These are phyloP conservation scores for Sarcophaga bullata DNA, from an alignment of 1,140 invertebrate species.

Conservation along the genomic window DNA sequence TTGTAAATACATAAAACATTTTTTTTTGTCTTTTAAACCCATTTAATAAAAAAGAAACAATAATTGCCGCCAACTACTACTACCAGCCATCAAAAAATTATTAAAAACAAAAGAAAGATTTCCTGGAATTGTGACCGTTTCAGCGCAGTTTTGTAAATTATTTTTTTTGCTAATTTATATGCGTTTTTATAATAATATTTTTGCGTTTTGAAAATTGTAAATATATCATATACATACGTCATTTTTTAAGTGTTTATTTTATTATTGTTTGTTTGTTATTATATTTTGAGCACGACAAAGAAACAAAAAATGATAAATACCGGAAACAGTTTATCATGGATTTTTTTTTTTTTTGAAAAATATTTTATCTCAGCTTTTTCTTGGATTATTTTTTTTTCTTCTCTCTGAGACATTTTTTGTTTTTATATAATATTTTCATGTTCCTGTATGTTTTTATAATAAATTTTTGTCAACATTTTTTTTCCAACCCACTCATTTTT, in stretches of 20 bases:
- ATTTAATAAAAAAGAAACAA: neutral
- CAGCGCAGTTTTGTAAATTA: conserved; percentile 15
- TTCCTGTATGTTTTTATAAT: neutral
- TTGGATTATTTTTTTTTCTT: neutral
- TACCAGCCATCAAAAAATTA: conserved; percentile 1
- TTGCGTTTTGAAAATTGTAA: neutral
- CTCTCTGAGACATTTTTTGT: neutral
- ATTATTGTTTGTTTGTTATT: too few species aligned
- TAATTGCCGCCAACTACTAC: conserved; percentile 3
- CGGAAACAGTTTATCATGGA: neutral
- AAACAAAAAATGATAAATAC: neutral
- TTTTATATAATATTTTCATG: neutral
- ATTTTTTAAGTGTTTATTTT: neutral
- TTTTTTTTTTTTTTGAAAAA: neutral
- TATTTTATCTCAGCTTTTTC: neutral
- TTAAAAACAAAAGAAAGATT: neutral
- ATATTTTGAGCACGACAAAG: too few species aligned
- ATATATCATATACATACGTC: neutral
- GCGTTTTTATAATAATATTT: too few species aligned
- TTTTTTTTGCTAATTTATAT: neutral
- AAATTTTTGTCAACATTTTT: neutral
- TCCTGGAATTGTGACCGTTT: conserved; percentile 14
- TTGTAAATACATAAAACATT: too few species aligned
- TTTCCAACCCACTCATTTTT: conserved; percentile 1
- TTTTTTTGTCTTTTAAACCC: neutral